Conservation (phyloP, 1,140 invertebrate genomes). For the Bicyclus anynana region DNA sequence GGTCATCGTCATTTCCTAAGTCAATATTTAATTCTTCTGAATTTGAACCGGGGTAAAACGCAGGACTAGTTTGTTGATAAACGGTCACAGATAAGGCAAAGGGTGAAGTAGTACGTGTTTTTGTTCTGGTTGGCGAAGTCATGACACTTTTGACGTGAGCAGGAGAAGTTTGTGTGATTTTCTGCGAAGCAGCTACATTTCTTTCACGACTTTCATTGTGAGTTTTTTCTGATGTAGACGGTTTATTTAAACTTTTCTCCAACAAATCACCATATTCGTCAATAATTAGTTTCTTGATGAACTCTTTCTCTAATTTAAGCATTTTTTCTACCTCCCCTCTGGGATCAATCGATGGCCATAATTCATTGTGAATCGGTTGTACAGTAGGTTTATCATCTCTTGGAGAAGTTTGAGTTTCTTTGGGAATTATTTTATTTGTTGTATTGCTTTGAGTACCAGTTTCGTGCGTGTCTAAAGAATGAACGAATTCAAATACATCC, state of each 20-base stretch:
- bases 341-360: conserved; percentile 52
- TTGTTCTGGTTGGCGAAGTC: conserved; percentile 64
- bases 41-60: conserved; percentile 28
- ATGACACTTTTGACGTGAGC: conserved; percentile 64
- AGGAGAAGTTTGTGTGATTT: conserved; percentile 70
- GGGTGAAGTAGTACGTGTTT: conserved; percentile 67
- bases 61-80: conserved; percentile 67
- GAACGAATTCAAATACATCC: conserved; percentile 69
- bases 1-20: conserved; percentile 40
- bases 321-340: conserved; percentile 50
- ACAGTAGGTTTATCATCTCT: conserved; percentile 45
- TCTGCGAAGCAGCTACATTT: conserved; percentile 48
- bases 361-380: conserved; percentile 58
- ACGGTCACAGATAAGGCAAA: conserved; percentile 40
- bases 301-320: conserved; percentile 63
- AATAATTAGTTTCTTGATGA: conserved; percentile 65
- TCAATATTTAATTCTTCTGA: conserved; percentile 36
- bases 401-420: conserved; percentile 72
- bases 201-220: conserved; percentile 26
- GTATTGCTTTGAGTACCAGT: conserved; percentile 59
- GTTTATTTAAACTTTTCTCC: conserved; percentile 53
- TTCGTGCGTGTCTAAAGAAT: conserved; percentile 63
- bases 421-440: conserved; percentile 46
- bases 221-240: conserved; percentile 47
- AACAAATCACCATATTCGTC: conserved; percentile 63